These are phyloP conservation scores for Orius laevigatus DNA, from an alignment of 1,140 invertebrate species.

Conservation along the genomic window DNA sequence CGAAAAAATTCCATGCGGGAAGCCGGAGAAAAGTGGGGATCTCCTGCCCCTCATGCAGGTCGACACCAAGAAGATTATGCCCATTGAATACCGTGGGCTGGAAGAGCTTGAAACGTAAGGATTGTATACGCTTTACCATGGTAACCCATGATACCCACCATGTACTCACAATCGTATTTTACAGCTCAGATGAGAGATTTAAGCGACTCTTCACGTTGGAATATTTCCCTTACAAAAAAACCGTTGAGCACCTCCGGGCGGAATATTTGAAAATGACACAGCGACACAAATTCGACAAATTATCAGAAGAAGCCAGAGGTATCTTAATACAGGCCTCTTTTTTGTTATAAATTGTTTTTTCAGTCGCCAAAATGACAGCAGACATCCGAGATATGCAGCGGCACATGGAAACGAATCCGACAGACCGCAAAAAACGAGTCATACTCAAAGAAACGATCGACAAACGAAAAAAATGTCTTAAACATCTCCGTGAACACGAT, in stretches of 20 bases:
- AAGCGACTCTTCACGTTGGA: constrained; percentile 38
- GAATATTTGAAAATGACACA: constrained; percentile 31
- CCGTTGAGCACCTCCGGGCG: constrained; percentile 25
- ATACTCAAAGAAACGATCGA: constrained; percentile 54
- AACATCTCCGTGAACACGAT: constrained; percentile 48
- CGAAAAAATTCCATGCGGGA: constrained; percentile 32
- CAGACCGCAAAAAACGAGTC: constrained; percentile 34
- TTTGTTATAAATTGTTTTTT: constrained; percentile 20
- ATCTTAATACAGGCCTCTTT: constrained; percentile 20
- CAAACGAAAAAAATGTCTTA: constrained; percentile 53
- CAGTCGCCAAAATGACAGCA: constrained; percentile 37
- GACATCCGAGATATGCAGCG: constrained; percentile 37
- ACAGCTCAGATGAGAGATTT: constrained; percentile 36
- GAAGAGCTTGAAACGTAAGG: constrained; percentile 36
- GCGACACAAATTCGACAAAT: constrained; percentile 34
- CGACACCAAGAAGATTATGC: constrained; percentile 24
- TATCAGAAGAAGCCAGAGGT: constrained; percentile 38
- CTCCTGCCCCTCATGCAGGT: constrained; percentile 28
- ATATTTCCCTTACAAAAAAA: constrained; percentile 30
- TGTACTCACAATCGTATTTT: constrained; percentile 24
- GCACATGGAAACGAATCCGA: constrained; percentile 29
- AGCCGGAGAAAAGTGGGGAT: constrained; percentile 40
- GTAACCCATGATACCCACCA: neutral
- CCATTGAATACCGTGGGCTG: constrained; percentile 27
- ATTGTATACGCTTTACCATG: neutral